Conservation (phyloP, 1,140 invertebrate genomes). For the Anagrus nilaparvatae region DNA sequence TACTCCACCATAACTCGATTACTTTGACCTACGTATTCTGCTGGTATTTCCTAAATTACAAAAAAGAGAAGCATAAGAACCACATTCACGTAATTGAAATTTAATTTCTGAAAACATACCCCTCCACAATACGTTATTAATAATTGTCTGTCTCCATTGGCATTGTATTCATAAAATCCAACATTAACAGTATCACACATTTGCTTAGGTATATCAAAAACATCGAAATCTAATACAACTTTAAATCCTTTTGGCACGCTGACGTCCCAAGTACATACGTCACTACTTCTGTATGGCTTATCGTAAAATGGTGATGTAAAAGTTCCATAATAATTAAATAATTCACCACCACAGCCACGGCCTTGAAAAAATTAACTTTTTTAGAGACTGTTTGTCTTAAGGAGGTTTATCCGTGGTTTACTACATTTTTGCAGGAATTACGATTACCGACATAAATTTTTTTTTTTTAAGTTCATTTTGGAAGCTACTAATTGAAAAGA, state of each 20-base stretch:
- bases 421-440: too few species aligned
- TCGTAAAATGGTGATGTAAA: slow-evolving; percentile 73
- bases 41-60: slow-evolving; percentile 47
- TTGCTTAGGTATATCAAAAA: slow-evolving; percentile 49
- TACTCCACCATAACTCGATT: slow-evolving; percentile 51
- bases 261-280: slow-evolving; percentile 60
- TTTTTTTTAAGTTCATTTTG: too few species aligned
- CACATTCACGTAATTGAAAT: neutral
- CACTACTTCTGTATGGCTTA: slow-evolving; percentile 47
- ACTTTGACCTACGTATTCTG: slow-evolving; percentile 40
- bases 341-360: slow-evolving; percentile 66
- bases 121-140: slow-evolving; percentile 46
- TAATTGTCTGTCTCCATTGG: slow-evolving; percentile 22
- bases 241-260: slow-evolving; percentile 52
- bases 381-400: too few species aligned
- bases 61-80: slow-evolving; percentile 7
- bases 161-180: slow-evolving; percentile 42
- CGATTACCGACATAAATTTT: too few species aligned
- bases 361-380: slow-evolving; percentile 31
- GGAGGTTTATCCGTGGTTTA: too few species aligned
- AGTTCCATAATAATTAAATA: slow-evolving; percentile 60
- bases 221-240: slow-evolving; percentile 47
- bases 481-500: neutral
- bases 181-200: slow-evolving; percentile 54
- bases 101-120: too few species aligned